A percentile compares a stretch with the other conserved stretches of the same genome.
These are phyloP conservation scores for Leptinotarsa rubiginosa DNA, from an alignment of 2,888 invertebrate genomes.

Conservation along the genomic window DNA sequence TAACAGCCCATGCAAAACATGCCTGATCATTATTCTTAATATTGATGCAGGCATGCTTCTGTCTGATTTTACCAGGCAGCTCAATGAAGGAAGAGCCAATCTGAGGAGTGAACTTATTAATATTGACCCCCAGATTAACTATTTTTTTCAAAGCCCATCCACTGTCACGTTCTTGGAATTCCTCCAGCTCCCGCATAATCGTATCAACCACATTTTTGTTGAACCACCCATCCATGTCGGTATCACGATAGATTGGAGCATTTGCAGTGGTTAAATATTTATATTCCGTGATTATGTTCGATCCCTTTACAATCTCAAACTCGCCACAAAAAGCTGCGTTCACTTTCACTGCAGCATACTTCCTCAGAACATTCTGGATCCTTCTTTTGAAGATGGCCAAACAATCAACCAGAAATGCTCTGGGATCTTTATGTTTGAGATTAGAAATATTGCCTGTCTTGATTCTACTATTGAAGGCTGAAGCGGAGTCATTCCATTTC, in stretches of 20 bases:
- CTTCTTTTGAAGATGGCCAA: constrained; percentile 26
- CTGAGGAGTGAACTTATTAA: neutral
- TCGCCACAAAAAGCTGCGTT: constrained; percentile 44
- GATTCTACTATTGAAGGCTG: constrained; percentile 22
- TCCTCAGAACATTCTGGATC: constrained; percentile 33
- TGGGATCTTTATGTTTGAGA: constrained; percentile 39
- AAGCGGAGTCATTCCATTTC: constrained; percentile 24
- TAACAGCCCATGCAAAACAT: constrained; percentile 48
- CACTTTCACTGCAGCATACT: constrained; percentile 45
- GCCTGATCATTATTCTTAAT: constrained; percentile 4
- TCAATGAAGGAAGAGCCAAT: neutral
- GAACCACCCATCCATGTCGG: neutral
- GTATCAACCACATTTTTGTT: neutral
- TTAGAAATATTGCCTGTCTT: constrained; percentile 24
- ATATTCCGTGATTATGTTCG: neutral
- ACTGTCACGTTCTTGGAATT: constrained; percentile 6
- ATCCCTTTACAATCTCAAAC: constrained; percentile 10
- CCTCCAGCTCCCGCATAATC: neutral
- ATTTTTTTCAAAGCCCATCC: neutral
- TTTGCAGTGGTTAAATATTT: constrained; percentile 5
- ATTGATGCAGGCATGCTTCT: neutral
- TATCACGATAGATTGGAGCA: constrained; percentile 1
- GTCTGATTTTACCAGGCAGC: neutral
- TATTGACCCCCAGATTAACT: neutral
- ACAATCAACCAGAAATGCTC: constrained; percentile 38